Evolutionary conservation across 2,888 invertebrate genomes (phyloP).

Genomic region (Nemoura dubitans): DNA sequence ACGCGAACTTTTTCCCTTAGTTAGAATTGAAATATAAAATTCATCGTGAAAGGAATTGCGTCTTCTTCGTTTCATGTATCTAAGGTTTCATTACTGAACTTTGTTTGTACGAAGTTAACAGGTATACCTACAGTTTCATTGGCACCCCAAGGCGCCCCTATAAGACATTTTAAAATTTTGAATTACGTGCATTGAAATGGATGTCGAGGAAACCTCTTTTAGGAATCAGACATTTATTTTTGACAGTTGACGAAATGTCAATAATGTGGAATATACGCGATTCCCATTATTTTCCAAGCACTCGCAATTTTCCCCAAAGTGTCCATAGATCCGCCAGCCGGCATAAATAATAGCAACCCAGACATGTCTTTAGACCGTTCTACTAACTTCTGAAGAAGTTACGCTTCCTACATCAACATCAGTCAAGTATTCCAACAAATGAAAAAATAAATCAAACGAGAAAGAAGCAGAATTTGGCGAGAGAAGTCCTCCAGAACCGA

Average conservation of each 20-base stretch:
- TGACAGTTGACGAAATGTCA: no score
- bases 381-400: background rate
- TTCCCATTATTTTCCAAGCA: no score
- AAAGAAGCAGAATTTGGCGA: background rate
- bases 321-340: background rate
- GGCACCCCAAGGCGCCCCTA: background rate
- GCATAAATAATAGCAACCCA: background rate
- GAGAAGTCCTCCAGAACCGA: conserved; percentile 19
- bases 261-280: no score
- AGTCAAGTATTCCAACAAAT: conserved; percentile 12
- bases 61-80: conserved; percentile 12
- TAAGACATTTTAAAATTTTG: background rate
- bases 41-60: background rate
- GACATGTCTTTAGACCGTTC: background rate
- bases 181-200: no score
- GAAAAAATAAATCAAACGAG: conserved; percentile 12
- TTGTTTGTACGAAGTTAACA: background rate
- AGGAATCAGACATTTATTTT: no score
- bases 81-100: background rate
- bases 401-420: background rate
- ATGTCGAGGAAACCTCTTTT: no score
- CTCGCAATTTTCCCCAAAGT: background rate
- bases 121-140: background rate
- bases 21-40: conserved; percentile 31
- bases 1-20: background rate